Conservation (phyloP, 2,797 vertebrate genomes). For the Chaenodraco wilsoni region DNA sequence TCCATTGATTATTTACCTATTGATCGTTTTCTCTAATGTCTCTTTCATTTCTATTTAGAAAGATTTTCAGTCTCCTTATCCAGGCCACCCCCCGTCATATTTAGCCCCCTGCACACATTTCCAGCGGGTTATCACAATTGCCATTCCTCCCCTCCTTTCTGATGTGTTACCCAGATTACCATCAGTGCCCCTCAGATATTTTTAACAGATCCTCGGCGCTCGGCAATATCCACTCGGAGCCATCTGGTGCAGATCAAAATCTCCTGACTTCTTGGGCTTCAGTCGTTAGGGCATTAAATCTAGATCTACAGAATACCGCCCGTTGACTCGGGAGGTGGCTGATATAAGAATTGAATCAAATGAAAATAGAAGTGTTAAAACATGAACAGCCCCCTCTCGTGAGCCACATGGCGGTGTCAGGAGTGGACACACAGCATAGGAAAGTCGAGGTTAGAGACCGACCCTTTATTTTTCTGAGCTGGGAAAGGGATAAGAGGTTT, state of each 20-base stretch:
- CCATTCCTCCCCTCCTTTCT: constrained; percentile 88
- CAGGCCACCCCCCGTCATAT: constrained; percentile 76
- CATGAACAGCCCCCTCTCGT: constrained; percentile 56
- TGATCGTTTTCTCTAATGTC: constrained; percentile 43
- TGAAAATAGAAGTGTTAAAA: constrained; percentile 73
- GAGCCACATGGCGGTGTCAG: constrained; percentile 55
- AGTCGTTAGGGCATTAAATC: constrained; percentile 89
- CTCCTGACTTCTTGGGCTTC: constrained; percentile 88
- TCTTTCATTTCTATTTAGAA: constrained; percentile 72
- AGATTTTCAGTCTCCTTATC: constrained; percentile 78
- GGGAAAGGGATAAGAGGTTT: constrained; percentile 52
- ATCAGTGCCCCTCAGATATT: constrained; percentile 93
- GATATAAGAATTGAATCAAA: constrained; percentile 76
- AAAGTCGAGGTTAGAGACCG: constrained; percentile 50
- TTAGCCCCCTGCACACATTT: constrained; percentile 84
- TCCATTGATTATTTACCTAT: constrained; percentile 36
- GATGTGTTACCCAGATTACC: constrained; percentile 92
- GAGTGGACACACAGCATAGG: constrained; percentile 55
- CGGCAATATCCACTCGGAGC: constrained; percentile 89
- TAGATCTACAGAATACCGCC: constrained; percentile 80
- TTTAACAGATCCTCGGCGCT: constrained; percentile 88
- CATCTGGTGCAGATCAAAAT: constrained; percentile 94
- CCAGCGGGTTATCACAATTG: constrained; percentile 91
- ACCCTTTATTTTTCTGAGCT: constrained; percentile 36
- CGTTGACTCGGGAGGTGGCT: constrained; percentile 71